Conservation (phyloP, 2,113 vertebrate species). For the Labrus mixtus region DNA sequence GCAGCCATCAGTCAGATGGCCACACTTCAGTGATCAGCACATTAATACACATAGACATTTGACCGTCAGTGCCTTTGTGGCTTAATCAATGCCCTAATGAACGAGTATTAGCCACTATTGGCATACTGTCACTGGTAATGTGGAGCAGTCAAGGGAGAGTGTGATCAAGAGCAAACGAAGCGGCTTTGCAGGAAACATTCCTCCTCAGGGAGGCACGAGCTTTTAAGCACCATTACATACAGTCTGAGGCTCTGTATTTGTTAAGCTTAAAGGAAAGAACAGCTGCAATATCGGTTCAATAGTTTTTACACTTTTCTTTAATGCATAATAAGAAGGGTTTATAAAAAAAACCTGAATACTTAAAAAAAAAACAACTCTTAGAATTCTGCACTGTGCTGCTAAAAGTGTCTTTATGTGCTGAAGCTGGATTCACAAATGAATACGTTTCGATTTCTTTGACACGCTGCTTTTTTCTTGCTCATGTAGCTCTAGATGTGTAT, state of each 20-base stretch:
- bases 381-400: too few species aligned
- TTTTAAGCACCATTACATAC: conserved; percentile 52
- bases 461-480: background rate
- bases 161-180: conserved; percentile 66
- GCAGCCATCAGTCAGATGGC: conserved; percentile 1
- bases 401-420: too few species aligned
- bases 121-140: conserved; percentile 74
- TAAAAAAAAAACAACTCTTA: too few species aligned
- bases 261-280: conserved; percentile 9
- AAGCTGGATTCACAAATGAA: too few species aligned
- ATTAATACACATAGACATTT: conserved; percentile 47
- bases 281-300: conserved; percentile 2
- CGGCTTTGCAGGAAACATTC: conserved; percentile 62
- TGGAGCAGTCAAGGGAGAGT: conserved; percentile 53
- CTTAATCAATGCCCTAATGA: conserved; percentile 75
- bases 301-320: background rate
- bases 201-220: conserved; percentile 59
- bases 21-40: conserved; percentile 15
- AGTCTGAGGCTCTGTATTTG: conserved; percentile 26
- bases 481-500: background rate
- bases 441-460: background rate
- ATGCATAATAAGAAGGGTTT: background rate
- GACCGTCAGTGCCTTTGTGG: conserved; percentile 56
- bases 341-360: too few species aligned
- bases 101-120: conserved; percentile 74